Conservation (phyloP, 2,113 vertebrate genomes). For the Struthidea cinerea region DNA sequence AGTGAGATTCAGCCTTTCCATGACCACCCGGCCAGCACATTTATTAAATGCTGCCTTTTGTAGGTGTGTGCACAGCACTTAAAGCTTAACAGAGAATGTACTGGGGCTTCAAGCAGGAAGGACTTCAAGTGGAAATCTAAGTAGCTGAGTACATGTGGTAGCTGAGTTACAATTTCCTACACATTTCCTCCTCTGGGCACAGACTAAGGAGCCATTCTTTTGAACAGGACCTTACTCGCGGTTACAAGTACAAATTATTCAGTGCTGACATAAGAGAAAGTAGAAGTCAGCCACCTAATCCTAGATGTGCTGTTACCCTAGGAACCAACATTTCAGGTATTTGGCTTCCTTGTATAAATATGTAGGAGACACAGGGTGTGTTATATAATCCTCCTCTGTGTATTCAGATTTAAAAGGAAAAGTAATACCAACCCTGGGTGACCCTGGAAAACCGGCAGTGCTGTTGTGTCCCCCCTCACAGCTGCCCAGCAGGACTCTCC, state of each 20-base stretch:
- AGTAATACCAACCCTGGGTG: not conserved
- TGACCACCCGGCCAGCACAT: not conserved
- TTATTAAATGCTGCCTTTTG: not conserved
- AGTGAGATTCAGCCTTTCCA: not conserved
- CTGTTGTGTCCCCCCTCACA: constrained; percentile 69
- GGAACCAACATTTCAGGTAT: not conserved
- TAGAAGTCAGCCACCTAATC: not conserved
- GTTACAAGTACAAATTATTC: not conserved
- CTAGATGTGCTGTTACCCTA: not conserved
- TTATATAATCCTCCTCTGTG: not conserved
- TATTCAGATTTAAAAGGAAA: not conserved
- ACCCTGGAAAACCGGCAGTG: not conserved
- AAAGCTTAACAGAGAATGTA: not conserved
- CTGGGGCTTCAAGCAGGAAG: not conserved
- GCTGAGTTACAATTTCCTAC: not conserved
- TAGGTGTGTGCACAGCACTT: not conserved
- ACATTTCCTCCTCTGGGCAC: not conserved
- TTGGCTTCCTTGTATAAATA: not conserved
- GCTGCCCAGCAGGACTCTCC: constrained; percentile 77
- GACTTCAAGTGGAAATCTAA: not conserved
- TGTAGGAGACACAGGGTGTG: not conserved
- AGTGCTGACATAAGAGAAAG: not conserved
- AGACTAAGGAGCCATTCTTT: not conserved
- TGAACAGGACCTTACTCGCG: not conserved
- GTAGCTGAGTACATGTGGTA: not conserved